Conservation (phyloP, 1,140 invertebrate species). For the Druon quercuslanigerum region DNA sequence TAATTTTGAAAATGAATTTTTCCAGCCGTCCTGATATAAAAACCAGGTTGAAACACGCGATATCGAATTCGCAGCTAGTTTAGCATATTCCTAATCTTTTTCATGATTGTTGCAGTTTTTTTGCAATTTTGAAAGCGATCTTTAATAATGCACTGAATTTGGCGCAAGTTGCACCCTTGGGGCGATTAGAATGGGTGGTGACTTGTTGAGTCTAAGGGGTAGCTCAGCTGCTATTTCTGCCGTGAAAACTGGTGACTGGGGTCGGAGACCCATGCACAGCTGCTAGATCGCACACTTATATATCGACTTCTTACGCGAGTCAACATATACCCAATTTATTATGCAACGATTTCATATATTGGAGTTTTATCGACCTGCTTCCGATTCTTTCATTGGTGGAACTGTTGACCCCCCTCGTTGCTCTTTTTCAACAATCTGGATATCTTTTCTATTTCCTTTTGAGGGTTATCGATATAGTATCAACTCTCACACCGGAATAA, state of each 20-base stretch:
- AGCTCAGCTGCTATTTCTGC: conserved; percentile 19
- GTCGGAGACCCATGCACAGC: conserved; percentile 16
- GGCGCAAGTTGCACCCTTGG: conserved; percentile 11
- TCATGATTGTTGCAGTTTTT: not conserved
- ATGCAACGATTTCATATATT: conserved; percentile 10
- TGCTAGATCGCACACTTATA: conserved; percentile 20
- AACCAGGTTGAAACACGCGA: not conserved
- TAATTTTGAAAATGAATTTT: no score
- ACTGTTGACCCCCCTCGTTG: not conserved
- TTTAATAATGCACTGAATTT: not conserved
- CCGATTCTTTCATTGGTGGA: not conserved
- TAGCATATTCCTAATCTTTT: not conserved
- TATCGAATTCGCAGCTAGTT: no score
- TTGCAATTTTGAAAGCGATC: not conserved
- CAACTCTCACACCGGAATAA: not conserved
- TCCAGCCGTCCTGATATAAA: not conserved
- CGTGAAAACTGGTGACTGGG: conserved; percentile 20
- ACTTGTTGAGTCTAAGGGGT: conserved; percentile 6
- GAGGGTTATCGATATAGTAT: conserved; percentile 16
- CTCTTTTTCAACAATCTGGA: not conserved
- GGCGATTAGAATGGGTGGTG: conserved; percentile 20
- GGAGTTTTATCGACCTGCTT: conserved; percentile 26
- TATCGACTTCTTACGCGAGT: conserved; percentile 15
- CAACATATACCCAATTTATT: conserved; percentile 28
- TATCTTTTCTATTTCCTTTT: not conserved